Percentiles rank a stretch among this genome's conserved stretches.
These are phyloP conservation scores for Rhagologus leucostigma DNA, from an alignment of 2,113 vertebrate genomes.

Conservation along the genomic window DNA sequence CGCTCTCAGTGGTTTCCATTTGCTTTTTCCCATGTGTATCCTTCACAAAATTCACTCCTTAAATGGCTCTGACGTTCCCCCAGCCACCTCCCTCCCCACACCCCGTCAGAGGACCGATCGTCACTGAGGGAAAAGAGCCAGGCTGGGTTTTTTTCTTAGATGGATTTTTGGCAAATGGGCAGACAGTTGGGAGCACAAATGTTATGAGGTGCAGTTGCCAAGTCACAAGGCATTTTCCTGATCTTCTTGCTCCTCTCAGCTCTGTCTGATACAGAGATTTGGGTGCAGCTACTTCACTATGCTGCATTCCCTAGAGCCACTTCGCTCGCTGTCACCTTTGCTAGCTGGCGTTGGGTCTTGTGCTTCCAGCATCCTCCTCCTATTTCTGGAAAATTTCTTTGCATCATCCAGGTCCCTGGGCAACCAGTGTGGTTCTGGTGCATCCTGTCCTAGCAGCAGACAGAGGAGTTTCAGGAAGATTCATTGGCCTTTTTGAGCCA, in stretches of 20 bases:
- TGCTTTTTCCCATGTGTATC: not conserved
- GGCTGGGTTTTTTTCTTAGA: not conserved
- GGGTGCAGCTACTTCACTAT: not conserved
- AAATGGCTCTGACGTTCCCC: not conserved
- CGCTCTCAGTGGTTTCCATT: not conserved
- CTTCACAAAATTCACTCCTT: not conserved
- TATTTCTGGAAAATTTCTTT: not conserved
- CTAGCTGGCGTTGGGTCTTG: not conserved
- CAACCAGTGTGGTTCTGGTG: not conserved
- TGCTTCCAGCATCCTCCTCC: not conserved
- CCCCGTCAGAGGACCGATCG: not conserved
- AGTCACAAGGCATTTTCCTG: constrained; percentile 36
- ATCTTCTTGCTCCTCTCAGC: not conserved
- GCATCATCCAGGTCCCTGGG: not conserved
- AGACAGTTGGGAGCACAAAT: constrained; percentile 4
- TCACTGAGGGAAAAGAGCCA: not conserved
- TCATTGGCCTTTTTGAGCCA: not conserved
- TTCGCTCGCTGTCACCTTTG: not conserved
- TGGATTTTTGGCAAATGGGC: constrained; percentile 27
- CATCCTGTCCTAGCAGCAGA: not conserved
- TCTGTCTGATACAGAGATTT: not conserved
- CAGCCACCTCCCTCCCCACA: not conserved
- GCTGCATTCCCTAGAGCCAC: not conserved
- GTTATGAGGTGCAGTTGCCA: constrained; percentile 2
- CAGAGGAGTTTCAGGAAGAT: not conserved